Base-by-base conservation (phyloP, 2,888 invertebrate genomes). In the Cephus runcator region DNA sequence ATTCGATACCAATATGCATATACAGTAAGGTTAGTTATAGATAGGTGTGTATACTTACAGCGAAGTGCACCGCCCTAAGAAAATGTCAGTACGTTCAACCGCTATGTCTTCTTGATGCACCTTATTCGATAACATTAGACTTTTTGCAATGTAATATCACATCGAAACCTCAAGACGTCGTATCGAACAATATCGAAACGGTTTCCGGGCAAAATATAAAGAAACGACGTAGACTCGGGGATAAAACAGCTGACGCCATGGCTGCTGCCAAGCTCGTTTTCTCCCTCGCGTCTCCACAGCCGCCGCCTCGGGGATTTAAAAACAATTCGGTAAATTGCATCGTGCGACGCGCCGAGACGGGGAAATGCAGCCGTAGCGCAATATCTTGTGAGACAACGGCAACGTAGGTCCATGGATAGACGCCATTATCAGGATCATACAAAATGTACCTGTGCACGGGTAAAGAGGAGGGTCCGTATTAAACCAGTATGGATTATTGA, bases 181-280 rank as follows among this genome's bases (percentile, higher is more conserved):
- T 56, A 23, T 31, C 71, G 71, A 71, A 34, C 71, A 71, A 71
- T 71, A 31, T 31, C 71, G 33, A 31, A 71, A 71, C 71, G 33
- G 31, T 71, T 34, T 34, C 12, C 71, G 31, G 71, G 71, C 12
- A 71, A 71, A 31, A 71, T 71, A 71, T 34, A 34, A 34, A 71
- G 71, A 71, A 71, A 71, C 71, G 71, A 71, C 34, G 71, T 34
- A 71, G 56, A 33, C 84, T 83, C 85, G 84, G 86, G 87, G 86
- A 88, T 88, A 89, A 90, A 90, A 90, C 90, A 89, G 89, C 89
- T 90, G 90, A 90, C 89, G 88, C 87, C 87, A 89, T 89, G 88
- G 87, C 87, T 86, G 88, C 87, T 85, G 85, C 83, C 86, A 84
- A 81, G 79, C 82, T 80, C 84, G 83, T 83, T 81, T 80, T 77